These are phyloP conservation scores for Dolichallabes microphthalmus DNA, from an alignment of 2,113 vertebrate species.

Conservation along the genomic window DNA sequence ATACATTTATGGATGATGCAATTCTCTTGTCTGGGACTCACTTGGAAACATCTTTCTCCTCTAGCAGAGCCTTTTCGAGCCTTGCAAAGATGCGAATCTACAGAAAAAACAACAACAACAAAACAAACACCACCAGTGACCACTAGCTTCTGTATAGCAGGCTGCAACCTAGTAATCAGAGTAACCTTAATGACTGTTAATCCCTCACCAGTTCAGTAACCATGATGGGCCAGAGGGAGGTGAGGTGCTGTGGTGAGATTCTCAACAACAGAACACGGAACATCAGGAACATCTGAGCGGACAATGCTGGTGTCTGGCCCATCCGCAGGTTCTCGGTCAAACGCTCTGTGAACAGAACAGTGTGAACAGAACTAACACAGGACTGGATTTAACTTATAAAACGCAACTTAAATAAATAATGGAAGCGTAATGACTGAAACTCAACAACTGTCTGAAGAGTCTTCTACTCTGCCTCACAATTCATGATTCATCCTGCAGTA, in stretches of 20 bases:
- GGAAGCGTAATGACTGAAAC: neutral
- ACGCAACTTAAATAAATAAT: neutral
- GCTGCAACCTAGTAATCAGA: neutral
- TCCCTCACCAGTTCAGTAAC: slow-evolving; percentile 88
- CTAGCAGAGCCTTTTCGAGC: slow-evolving; percentile 82
- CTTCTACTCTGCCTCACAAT: neutral
- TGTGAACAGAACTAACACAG: neutral
- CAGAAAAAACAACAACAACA: slow-evolving; percentile 39
- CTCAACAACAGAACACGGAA: slow-evolving; percentile 91
- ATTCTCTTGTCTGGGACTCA: slow-evolving; percentile 64
- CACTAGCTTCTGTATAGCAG: too few relatives aligned
- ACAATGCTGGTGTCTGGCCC: slow-evolving; percentile 80
- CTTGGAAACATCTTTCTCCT: slow-evolving; percentile 82
- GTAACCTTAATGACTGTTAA: neutral
- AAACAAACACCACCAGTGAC: neutral
- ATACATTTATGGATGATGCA: neutral
- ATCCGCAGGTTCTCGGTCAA: slow-evolving; percentile 88
- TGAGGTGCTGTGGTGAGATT: slow-evolving; percentile 93
- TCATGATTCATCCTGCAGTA: slow-evolving; percentile 53
- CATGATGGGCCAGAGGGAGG: slow-evolving; percentile 97
- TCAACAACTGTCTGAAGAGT: neutral
- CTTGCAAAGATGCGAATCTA: slow-evolving; percentile 88
- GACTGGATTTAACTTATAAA: neutral
- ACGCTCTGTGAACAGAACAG: slow-evolving; percentile 76
- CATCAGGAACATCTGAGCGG: slow-evolving; percentile 93